Base-by-base conservation (phyloP, 2,797 vertebrate species). In the Enteromius fasciolatus region DNA sequence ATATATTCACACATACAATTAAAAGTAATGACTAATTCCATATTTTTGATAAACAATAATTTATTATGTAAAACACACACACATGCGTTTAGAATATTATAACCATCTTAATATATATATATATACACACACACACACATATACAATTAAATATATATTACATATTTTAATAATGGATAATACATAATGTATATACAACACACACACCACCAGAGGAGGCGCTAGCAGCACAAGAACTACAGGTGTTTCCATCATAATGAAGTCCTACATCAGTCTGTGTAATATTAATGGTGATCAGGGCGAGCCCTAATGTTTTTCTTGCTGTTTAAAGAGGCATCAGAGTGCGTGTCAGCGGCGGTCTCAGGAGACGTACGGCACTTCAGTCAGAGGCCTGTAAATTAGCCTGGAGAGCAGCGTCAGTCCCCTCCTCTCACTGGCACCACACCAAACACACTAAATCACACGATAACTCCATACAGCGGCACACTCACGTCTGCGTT, bases 271-370 rank as follows among this genome's bases (percentile, higher is more conserved):
- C 14, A 67, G 46, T 82, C 54, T 59, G 54, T 87, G 33, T 81
- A 78, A 81, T 64, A 81, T 78, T 81, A 83, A 83, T 63, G 17
- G 17, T 39, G 39, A 80, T 69, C 74, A 31, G 66, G 0, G 23
- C 12, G 17, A 69, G 15, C 78, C 33, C 33, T 54, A 39, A 61
- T 85, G 68, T 78, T 70, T 57, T 66, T 52, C 46, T 73, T 77
- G 41, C 23, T 69, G 81, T 70, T 69, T 69, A 69, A 77, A 76
- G 73, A 74, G 72, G 44, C 80, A 84, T 44, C 18, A 9, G 23
- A 44, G 54, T 52, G 41, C 77, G 54, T 77, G 68, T 87, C 80
- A 48, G n/a, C 14, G 14, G 15, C 12, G 8, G 20, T 70, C 81
- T 83, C 52, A 46, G 57, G 68, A 72, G 84, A 69, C 44, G 66